Evolutionary conservation across 2,797 vertebrate species (phyloP), one percentile per base, ranked within the genome.

Genomic region (Melanotaenia boesemani): DNA sequence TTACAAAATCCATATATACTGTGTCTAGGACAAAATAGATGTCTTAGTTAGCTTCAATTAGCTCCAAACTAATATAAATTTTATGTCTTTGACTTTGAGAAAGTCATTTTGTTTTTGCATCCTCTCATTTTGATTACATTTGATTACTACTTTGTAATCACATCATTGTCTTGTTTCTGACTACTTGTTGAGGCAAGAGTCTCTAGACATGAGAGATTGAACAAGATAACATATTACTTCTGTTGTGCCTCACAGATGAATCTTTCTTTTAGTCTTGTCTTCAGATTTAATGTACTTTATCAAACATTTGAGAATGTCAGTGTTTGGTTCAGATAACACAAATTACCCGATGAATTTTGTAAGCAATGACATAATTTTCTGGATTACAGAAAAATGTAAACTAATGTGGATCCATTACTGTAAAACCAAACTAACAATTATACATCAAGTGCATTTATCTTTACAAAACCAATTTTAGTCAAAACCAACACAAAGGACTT

Each of bases 41-140:
- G 37, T 16, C 7, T 24, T 36, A 24, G 30, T 72, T 41, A 13
- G 30, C n/a, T 7, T 34, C 18, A 32, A 26, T 63, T 39, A 57
- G 15, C 70, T 64, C 44, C 54, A 52, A 15, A 55, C 22, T 63
- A 46, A 60, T 6, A 63, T 41, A 16, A 72, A 36, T 28, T 36
- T 12, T 32, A 2, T 61, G 24, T 32, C 4, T 69, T 57, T 72
- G 58, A 37, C 34, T 30, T 18, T 9, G 20, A 30, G 22, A 68
- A 55, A 68, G 36, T 30, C 30, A 57, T 36, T 4, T 12, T 37
- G 18, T 18, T 6, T 36, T 62, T 1, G 41, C 12, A 44, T 57
- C 6, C 15, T 57, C 26, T 39, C 2, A 41, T 26, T 22, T 6
- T 32, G 9, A 60, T 60, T 62, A 52, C 26, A 6, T 44, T 44